Evolutionary conservation across 1,140 invertebrate species (phyloP).

Genomic region (Meloidogyne hapla): DNA sequence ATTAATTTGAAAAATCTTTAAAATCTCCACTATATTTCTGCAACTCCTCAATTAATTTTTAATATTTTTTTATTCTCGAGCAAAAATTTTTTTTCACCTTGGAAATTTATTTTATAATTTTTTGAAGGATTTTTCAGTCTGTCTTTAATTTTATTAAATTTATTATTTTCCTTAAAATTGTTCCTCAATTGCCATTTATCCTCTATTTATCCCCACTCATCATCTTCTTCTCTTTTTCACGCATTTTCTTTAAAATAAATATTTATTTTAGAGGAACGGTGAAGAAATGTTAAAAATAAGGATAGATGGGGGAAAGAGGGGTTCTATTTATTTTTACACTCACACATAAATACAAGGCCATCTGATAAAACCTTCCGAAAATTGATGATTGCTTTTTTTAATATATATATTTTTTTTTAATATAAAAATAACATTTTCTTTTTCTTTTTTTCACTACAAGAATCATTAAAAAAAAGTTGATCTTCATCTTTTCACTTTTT

Average conservation of each 20-base stretch:
- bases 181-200: neutral
- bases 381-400: conserved; percentile 6
- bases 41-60: neutral
- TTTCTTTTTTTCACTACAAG: neutral
- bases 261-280: neutral
- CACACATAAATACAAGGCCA: conserved; percentile 5
- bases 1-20: neutral
- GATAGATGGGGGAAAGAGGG: neutral
- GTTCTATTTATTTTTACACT: neutral
- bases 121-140: neutral
- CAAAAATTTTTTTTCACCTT: neutral
- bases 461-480: neutral
- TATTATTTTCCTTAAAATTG: neutral
- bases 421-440: conserved; percentile 1
- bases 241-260: neutral
- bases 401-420: neutral
- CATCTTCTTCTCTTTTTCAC: neutral
- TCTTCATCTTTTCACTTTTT: neutral
- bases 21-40: neutral
- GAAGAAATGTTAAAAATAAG: neutral
- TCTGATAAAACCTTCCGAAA: conserved; percentile 5
- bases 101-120: neutral
- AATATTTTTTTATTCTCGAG: too few species aligned
- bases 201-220: neutral
- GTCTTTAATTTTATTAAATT: neutral